Conservation (phyloP, 2,888 invertebrate species). For the Cynaeus angustus region DNA sequence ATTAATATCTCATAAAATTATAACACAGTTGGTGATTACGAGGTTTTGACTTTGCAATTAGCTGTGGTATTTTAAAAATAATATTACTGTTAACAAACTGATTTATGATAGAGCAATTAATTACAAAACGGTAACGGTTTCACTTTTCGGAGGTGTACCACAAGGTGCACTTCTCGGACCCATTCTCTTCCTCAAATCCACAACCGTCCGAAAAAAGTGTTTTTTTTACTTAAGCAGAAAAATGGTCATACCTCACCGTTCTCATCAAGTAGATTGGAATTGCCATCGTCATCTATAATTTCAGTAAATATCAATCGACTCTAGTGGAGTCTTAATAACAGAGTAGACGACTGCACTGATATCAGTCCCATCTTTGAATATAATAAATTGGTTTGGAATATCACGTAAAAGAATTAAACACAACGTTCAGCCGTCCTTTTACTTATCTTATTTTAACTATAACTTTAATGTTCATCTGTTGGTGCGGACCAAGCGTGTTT, state of each 20-base stretch:
- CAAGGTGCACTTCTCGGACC: too few relatives aligned
- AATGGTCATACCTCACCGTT: conserved; percentile 47
- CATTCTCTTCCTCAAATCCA: too few relatives aligned
- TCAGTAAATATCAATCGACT: conserved; percentile 66
- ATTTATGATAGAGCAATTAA: too few relatives aligned
- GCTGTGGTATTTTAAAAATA: too few relatives aligned
- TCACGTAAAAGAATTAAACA: conserved; percentile 73
- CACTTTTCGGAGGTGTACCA: too few relatives aligned
- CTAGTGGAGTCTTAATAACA: conserved; percentile 63
- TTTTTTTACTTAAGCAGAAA: conserved; percentile 32
- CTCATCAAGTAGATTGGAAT: conserved; percentile 51
- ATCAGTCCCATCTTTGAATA: conserved; percentile 67
- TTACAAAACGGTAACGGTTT: too few relatives aligned
- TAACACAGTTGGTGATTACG: too few relatives aligned
- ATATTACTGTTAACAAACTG: too few relatives aligned
- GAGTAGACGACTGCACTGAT: conserved; percentile 57
- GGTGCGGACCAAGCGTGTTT: conserved; percentile 57
- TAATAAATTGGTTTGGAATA: conserved; percentile 71
- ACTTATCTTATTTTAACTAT: conserved; percentile 72
- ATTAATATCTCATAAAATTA: too few relatives aligned
- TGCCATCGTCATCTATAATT: conserved; percentile 63
- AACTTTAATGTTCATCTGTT: conserved; percentile 70
- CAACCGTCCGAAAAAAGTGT: too few relatives aligned
- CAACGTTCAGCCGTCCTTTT: conserved; percentile 71
- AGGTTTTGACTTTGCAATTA: too few relatives aligned